Base-by-base conservation (phyloP, 1,140 invertebrate genomes). In the Apis florea region DNA sequence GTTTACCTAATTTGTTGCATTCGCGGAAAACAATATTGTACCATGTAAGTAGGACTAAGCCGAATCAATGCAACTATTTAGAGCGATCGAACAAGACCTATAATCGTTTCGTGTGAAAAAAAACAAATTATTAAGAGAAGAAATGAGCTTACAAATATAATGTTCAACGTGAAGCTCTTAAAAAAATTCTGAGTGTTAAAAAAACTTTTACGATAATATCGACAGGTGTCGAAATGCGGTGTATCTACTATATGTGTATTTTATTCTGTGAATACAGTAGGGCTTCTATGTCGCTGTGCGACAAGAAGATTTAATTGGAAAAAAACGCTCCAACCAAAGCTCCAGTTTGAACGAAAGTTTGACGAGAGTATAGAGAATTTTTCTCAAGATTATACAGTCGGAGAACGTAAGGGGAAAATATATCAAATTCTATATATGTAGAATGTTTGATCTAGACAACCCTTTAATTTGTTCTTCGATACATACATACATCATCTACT, bases 241-340 rank as follows among this genome's bases (percentile, higher is more conserved):
- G 82, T 89, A 89, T 87, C 84, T 87, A 84, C 77, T 82, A 84
- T 89, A 87, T 82, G 76, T 89, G 79, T 85, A 89, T 81, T 89
- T 89, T 89, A 89, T 89, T 89, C 88, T 89, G 84, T 89, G 86
- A 89, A 89, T 89, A 88, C 72, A 81, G 79, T 85, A 82, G 84
- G 56, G 64, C 83, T 89, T 89, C 88, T 89, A 78, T 82, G 84
- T 88, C 79, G 88, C 88, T 89, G 88, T 89, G 88, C 84, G 88
- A 89, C 82, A 88, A 70, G 84, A 89, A 84, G 78, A 72, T 83
- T 83, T 74, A 79, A 86, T 83, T 73, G 78, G 82, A 63, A 66
- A 64, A 40, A 68, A 74, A 76, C 82, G 74, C 85, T 87, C 83
- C 85, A 84, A 86, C 82, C 82, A 84, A 87, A 86, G 85, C 73